A percentile compares a stretch with the other conserved stretches of the same genome.
These are phyloP conservation scores for Lucilia sericata DNA, from an alignment of 1,140 invertebrate species.

Conservation along the genomic window DNA sequence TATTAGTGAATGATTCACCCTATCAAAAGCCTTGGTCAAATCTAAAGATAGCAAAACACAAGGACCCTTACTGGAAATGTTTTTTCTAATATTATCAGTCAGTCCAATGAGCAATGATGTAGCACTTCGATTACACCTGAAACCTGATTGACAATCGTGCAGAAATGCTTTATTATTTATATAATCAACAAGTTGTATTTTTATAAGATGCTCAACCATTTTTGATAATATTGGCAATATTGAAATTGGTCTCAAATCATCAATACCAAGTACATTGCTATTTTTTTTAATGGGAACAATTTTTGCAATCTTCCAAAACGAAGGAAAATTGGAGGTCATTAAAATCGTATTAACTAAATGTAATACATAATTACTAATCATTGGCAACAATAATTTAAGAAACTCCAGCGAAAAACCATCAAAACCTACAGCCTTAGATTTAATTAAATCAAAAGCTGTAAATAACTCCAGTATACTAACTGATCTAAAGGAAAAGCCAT, in stretches of 20 bases:
- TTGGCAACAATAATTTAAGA: background rate
- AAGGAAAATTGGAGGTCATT: background rate
- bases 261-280: background rate
- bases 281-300: background rate
- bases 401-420: background rate
- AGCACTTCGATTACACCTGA: too few species aligned
- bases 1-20: too few species aligned
- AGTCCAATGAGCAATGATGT: too few species aligned
- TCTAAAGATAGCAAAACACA: too few species aligned
- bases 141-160: too few species aligned
- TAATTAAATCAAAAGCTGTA: background rate
- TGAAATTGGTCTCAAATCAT: background rate
- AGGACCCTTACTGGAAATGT: too few species aligned
- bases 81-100: too few species aligned
- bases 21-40: too few species aligned
- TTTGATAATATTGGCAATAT: background rate
- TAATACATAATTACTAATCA: background rate
- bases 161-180: too few species aligned
- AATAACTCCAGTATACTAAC: background rate
- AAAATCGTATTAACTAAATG: background rate
- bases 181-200: too few species aligned
- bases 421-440: constrained; percentile 2
- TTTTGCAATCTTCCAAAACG: background rate
- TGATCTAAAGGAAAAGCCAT: background rate
- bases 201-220: background rate